These are phyloP conservation scores for Eupeodes latifasciatus DNA, from an alignment of 2,888 invertebrate species.

Conservation along the genomic window DNA sequence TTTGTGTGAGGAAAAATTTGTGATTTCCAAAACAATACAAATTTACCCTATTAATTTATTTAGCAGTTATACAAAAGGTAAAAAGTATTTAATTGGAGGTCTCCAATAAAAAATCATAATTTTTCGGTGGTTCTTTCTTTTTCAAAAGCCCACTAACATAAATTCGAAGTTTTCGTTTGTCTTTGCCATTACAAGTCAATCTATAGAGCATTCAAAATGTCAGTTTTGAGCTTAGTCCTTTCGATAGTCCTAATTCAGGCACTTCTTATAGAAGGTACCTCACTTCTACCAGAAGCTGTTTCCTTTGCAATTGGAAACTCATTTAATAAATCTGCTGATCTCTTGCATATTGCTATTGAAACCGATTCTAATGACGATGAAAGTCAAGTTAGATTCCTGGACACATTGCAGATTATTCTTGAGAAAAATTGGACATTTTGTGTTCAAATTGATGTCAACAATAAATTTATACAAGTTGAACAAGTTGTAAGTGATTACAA, in stretches of 20 bases:
- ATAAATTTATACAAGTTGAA: background rate
- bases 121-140: background rate
- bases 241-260: background rate
- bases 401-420: slow-evolving; percentile 10
- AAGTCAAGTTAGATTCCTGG: background rate
- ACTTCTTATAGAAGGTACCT: background rate
- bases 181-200: background rate
- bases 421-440: background rate
- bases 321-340: background rate
- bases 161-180: background rate
- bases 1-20: too few relatives aligned
- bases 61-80: too few relatives aligned
- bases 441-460: slow-evolving; percentile 26
- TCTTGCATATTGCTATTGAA: slow-evolving; percentile 9
- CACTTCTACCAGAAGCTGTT: background rate
- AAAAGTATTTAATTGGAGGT: too few relatives aligned
- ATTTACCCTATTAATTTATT: too few relatives aligned
- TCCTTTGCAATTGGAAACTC: background rate
- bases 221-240: background rate
- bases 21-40: too few relatives aligned
- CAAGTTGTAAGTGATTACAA: slow-evolving; percentile 14
- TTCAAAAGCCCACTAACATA: background rate
- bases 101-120: too few relatives aligned
- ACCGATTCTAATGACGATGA: slow-evolving; percentile 9
- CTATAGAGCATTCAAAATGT: background rate